phyloP scores from a whole-genome alignment of 2,113 vertebrate genomes.

The Merops nubicus region DNA sequence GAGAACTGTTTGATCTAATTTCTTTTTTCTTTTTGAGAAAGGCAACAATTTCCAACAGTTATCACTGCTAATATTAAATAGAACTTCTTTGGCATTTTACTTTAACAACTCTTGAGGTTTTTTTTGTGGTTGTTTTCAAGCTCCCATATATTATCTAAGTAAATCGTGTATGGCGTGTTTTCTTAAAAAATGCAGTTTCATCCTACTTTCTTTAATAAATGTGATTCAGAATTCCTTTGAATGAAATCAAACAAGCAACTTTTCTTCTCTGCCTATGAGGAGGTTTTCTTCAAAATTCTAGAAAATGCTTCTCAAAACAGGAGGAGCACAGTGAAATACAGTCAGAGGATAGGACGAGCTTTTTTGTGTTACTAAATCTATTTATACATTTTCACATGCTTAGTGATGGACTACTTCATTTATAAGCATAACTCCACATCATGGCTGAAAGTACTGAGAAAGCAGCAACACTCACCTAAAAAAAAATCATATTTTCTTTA shows the following conservation, averaged over 20 bases:
- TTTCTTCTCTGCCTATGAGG: not conserved
- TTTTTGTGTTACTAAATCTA: not conserved
- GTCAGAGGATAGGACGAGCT: not conserved
- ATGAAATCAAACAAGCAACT: not conserved
- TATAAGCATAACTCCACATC: not conserved
- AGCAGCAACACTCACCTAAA: not conserved
- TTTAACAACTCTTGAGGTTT: not conserved
- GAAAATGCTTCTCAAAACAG: not conserved
- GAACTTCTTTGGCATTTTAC: not conserved
- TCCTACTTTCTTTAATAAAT: not conserved
- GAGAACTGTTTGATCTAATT: not conserved
- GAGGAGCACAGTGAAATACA: not conserved
- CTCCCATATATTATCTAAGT: not conserved
- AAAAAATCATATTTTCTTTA: not conserved
- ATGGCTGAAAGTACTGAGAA: not conserved
- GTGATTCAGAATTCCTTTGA: not conserved
- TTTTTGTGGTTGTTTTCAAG: not conserved
- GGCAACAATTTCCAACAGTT: not conserved
- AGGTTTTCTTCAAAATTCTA: not conserved
- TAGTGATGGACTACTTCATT: not conserved
- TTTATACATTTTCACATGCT: not conserved
- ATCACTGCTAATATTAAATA: not conserved
- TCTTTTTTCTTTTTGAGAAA: not conserved
- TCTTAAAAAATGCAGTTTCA: not conserved
- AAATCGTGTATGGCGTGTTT: too few species aligned